Percentiles rank a stretch among this genome's conserved stretches.
phyloP scores from a whole-genome alignment of 1,140 invertebrate species.

The Drosophila jambulina region DNA sequence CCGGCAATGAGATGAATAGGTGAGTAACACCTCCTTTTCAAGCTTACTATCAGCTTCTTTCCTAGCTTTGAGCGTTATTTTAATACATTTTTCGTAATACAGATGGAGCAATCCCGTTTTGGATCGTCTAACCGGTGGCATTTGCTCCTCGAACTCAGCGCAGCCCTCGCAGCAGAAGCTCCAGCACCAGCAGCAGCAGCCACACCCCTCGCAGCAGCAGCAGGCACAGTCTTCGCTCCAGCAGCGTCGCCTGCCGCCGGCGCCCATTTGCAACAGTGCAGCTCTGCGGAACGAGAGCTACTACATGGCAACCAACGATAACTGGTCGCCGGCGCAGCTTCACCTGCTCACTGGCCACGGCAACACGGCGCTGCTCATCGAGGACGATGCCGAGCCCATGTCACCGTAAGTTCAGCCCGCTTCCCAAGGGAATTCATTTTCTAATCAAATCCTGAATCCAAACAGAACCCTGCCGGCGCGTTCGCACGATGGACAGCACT shows the following conservation, averaged over 20 bases:
- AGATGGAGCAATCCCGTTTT: conserved; percentile 91
- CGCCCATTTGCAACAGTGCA: conserved; percentile 64
- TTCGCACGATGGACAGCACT: conserved; percentile 72
- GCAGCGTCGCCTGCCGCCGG: conserved; percentile 54
- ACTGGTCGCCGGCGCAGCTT: conserved; percentile 80
- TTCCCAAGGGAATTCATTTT: background rate
- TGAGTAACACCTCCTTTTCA: background rate
- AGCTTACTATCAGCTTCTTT: no score
- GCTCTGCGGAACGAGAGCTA: conserved; percentile 93
- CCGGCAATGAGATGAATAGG: conserved; percentile 77
- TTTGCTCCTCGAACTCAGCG: conserved; percentile 83
- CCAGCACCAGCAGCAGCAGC: conserved; percentile 48
- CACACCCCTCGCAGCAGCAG: conserved; percentile 39
- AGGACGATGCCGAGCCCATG: conserved; percentile 87
- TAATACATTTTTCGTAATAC: background rate
- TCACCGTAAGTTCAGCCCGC: conserved; percentile 66
- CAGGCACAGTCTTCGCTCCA: conserved; percentile 32
- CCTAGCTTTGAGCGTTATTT: background rate
- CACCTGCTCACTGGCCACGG: conserved; percentile 68
- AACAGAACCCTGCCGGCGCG: conserved; percentile 74
- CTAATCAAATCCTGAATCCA: background rate
- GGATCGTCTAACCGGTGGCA: conserved; percentile 91
- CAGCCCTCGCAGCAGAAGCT: conserved; percentile 49
- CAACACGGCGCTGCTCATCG: conserved; percentile 88
- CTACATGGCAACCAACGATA: conserved; percentile 89